Conservation (phyloP, 2,113 vertebrate genomes). For the Acrocephalus arundinaceus region DNA sequence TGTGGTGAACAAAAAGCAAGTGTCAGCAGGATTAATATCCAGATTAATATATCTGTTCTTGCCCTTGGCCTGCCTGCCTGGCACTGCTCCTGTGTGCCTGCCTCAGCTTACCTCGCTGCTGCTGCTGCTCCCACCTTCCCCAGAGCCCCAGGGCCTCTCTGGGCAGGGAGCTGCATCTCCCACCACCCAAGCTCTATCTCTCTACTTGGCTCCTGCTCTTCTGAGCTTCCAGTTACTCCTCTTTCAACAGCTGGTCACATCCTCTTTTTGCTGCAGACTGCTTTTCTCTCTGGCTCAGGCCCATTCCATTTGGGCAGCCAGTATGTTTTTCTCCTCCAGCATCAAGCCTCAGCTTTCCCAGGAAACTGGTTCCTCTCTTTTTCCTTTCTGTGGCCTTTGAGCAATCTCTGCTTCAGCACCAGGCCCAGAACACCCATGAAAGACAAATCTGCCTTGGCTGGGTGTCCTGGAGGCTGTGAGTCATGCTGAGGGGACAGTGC, state of each 20-base stretch:
- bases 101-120: neutral
- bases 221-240: neutral
- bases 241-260: neutral
- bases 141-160: accelerated
- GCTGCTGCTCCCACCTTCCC: neutral
- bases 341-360: neutral
- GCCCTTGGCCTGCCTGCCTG: neutral
- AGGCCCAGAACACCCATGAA: neutral
- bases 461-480: neutral
- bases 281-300: neutral
- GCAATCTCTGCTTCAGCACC: neutral
- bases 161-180: neutral
- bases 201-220: neutral
- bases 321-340: neutral
- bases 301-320: neutral
- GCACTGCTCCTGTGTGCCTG: neutral
- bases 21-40: neutral
- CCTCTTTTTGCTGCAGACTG: neutral
- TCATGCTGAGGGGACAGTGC: neutral
- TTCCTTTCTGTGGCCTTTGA: neutral
- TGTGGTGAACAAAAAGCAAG: neutral
- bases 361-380: neutral
- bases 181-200: neutral
- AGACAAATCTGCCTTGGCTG: neutral
- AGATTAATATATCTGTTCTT: neutral